Percentiles rank a stretch among this genome's conserved stretches.
Conservation (phyloP, 2,797 vertebrate genomes). For the Rallus crepitans region DNA sequence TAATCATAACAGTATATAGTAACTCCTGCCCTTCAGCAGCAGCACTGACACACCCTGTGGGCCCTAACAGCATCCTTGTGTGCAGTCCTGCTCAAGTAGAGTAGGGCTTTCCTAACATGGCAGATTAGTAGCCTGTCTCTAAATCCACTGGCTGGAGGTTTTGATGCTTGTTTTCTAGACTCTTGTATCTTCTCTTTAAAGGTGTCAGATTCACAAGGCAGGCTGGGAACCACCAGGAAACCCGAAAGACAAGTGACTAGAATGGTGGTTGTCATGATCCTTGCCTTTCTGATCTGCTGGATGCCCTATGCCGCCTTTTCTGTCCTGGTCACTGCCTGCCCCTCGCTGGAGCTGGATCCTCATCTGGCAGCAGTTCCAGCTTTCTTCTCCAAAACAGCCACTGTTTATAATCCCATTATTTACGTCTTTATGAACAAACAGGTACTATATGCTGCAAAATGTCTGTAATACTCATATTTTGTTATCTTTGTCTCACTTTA, state of each 20-base stretch:
- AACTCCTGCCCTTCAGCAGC: neutral
- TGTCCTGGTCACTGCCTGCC: conserved; percentile 85
- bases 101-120: no score
- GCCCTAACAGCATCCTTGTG: neutral
- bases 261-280: conserved; percentile 92
- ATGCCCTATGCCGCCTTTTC: conserved; percentile 88
- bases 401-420: conserved; percentile 92
- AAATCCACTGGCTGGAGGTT: neutral
- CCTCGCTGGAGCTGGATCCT: conserved; percentile 87
- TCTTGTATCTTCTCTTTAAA: conserved; percentile 57
- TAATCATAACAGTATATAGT: neutral
- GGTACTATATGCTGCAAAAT: conserved; percentile 74
- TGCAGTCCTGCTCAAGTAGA: neutral
- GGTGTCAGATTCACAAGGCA: conserved; percentile 85
- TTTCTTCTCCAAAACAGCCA: conserved; percentile 92
- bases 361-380: conserved; percentile 87
- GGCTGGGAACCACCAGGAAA: conserved; percentile 83
- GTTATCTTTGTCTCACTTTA: neutral
- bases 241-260: conserved; percentile 89
- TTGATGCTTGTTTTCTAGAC: neutral
- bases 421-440: conserved; percentile 96
- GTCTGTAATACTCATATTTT: neutral
- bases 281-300: conserved; percentile 92
- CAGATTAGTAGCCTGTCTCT: neutral
- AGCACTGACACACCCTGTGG: neutral